Conservation (phyloP, 1,140 invertebrate species). For the Habropoda laboriosa region DNA sequence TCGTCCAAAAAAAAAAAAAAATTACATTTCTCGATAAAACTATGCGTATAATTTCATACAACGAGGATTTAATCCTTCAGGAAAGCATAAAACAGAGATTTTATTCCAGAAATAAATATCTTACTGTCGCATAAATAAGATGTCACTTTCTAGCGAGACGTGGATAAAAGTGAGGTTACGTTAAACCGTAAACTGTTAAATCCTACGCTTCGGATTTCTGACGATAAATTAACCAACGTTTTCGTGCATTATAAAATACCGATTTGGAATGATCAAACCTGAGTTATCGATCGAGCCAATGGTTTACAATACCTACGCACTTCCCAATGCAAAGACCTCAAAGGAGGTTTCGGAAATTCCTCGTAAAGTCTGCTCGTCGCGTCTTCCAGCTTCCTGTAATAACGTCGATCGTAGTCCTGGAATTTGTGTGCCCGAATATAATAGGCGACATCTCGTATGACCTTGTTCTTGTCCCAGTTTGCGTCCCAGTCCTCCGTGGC, state of each 20-base stretch:
- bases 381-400: constrained; percentile 68
- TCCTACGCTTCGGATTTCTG: neutral
- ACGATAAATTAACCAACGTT: neutral
- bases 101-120: too few relatives aligned
- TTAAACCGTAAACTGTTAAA: too few relatives aligned
- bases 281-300: too few relatives aligned
- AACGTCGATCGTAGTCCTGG: constrained; percentile 84
- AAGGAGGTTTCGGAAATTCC: constrained; percentile 82
- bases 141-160: too few relatives aligned
- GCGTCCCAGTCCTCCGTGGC: constrained; percentile 48
- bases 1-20: too few relatives aligned
- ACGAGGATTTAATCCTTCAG: too few relatives aligned
- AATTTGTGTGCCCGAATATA: constrained; percentile 85
- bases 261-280: neutral
- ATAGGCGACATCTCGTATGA: constrained; percentile 83
- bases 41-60: too few relatives aligned
- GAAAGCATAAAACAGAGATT: too few relatives aligned
- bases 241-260: neutral
- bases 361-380: constrained; percentile 73
- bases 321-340: constrained; percentile 84
- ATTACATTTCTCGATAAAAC: too few relatives aligned
- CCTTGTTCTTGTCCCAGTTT: constrained; percentile 67
- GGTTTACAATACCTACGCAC: constrained; percentile 78
- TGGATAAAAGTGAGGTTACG: too few relatives aligned
- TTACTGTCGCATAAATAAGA: too few relatives aligned